Conservation (phyloP, 2,113 vertebrate genomes). For the Antechinus stuartii region DNA sequence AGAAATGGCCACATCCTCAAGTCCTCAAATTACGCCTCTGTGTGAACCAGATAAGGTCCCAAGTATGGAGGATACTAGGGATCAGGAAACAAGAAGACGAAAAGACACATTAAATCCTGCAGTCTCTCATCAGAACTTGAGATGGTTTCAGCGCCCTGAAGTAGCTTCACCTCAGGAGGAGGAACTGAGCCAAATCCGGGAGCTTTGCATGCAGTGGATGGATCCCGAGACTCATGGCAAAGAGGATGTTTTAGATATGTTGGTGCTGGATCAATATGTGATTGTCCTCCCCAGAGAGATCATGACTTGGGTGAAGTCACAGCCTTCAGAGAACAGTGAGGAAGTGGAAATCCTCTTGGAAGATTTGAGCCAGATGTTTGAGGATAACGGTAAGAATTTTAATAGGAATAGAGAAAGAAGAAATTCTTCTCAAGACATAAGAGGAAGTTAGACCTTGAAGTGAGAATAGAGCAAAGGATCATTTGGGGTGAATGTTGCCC, state of each 20-base stretch:
- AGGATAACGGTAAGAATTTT: not conserved
- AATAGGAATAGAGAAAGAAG: not conserved
- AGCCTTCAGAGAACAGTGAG: not conserved
- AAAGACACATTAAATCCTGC: not conserved
- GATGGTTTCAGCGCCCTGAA: not conserved
- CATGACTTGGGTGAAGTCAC: not conserved
- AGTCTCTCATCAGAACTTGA: not conserved
- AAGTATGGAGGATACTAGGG: not conserved
- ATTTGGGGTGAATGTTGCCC: not conserved
- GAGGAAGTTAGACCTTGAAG: not conserved
- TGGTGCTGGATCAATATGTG: not conserved
- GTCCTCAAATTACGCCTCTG: not conserved
- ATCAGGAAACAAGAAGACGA: not conserved
- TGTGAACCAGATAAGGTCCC: not conserved
- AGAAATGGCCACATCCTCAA: not conserved
- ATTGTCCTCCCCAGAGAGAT: not conserved
- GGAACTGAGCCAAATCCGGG: not conserved
- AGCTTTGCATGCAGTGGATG: not conserved
- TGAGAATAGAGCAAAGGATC: not conserved
- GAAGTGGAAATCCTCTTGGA: not conserved
- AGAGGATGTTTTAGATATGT: not conserved
- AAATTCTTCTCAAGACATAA: not conserved
- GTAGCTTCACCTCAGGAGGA: not conserved
- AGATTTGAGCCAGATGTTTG: constrained; percentile 3
- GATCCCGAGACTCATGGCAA: not conserved